Evolutionary conservation across 2,888 invertebrate genomes (phyloP).

Genomic region (Lacanobia wlatinum): DNA sequence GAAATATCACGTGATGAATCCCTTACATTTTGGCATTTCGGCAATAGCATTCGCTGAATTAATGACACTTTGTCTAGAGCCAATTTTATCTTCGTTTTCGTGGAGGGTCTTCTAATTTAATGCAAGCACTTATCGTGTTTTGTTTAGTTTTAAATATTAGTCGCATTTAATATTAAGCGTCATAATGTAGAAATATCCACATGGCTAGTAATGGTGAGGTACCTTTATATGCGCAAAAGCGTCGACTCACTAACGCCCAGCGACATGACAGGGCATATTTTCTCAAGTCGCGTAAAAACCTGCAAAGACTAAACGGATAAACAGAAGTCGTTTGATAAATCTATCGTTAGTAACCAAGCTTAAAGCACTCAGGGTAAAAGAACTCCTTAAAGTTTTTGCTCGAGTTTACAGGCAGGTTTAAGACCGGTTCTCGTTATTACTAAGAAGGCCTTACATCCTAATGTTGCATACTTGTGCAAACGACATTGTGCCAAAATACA

Average conservation of each 20-base stretch:
- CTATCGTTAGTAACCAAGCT: conserved; percentile 8
- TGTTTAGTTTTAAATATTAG: not conserved
- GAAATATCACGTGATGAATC: no score
- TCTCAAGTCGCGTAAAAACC: not conserved
- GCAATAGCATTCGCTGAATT: no score
- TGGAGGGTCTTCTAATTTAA: no score
- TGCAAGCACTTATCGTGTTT: no score
- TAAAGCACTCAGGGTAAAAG: conserved; percentile 41
- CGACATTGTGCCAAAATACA: conserved; percentile 42
- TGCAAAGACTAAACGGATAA: conserved; percentile 7
- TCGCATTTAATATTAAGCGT: not conserved
- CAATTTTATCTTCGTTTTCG: no score
- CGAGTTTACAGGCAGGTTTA: conserved; percentile 37
- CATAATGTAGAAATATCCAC: not conserved
- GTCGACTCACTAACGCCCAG: not conserved
- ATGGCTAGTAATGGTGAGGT: not conserved
- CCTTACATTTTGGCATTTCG: no score
- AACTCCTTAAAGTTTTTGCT: conserved; percentile 57
- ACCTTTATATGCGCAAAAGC: not conserved
- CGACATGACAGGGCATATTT: conserved; percentile 1
- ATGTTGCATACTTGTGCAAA: conserved; percentile 11
- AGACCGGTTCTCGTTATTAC: conserved; percentile 47
- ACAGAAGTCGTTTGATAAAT: conserved; percentile 34
- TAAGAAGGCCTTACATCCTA: conserved; percentile 32
- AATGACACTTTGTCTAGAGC: no score